These are phyloP conservation scores for Glomeris maerens DNA, from an alignment of 1,140 invertebrate species.

Conservation along the genomic window DNA sequence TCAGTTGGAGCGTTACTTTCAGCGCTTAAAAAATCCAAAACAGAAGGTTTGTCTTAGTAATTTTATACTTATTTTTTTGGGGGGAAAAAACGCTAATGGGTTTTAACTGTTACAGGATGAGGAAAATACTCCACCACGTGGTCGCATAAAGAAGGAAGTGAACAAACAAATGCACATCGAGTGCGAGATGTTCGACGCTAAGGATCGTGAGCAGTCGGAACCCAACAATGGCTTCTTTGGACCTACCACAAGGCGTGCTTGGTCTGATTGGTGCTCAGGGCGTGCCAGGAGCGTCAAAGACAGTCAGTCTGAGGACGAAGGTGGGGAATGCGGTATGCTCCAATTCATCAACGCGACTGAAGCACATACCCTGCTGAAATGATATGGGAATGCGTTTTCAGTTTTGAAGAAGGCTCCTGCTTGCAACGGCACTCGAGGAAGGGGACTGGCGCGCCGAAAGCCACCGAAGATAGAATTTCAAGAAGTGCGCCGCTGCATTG, in stretches of 20 bases:
- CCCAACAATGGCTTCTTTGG: conserved; percentile 32
- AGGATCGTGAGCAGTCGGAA: conserved; percentile 14
- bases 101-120: conserved; percentile 20
- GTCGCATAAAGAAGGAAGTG: conserved; percentile 28
- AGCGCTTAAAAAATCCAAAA: conserved; percentile 60
- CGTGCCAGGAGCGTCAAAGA: conserved; percentile 31
- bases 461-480: too few species aligned
- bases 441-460: too few species aligned
- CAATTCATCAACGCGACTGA: background rate
- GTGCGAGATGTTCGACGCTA: conserved; percentile 28
- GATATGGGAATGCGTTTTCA: background rate
- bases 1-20: conserved; percentile 84
- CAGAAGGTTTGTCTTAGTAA: conserved; percentile 42
- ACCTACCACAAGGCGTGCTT: conserved; percentile 53
- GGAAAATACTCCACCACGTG: conserved; percentile 16
- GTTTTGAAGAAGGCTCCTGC: too few species aligned
- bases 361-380: background rate
- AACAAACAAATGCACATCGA: conserved; percentile 27
- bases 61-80: conserved; percentile 1
- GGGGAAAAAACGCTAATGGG: background rate
- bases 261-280: conserved; percentile 51
- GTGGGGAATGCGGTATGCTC: conserved; percentile 3
- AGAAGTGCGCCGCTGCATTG: conserved; percentile 33
- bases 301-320: conserved; percentile 15
- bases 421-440: too few species aligned